Evolutionary conservation across 1,140 invertebrate species (phyloP).

Genomic region (Sarcophaga peregrina): DNA sequence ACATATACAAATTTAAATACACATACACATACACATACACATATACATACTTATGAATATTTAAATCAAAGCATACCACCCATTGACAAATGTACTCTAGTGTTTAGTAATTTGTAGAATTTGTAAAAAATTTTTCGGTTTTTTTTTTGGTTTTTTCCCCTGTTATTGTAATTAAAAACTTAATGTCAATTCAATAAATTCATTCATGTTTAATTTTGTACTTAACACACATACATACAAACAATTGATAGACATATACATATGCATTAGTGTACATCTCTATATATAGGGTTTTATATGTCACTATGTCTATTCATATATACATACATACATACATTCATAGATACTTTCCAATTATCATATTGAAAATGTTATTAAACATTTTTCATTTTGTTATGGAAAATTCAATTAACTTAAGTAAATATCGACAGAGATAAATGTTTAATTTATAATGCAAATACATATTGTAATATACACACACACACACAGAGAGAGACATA

Average conservation of each 20-base stretch:
- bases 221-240: background rate
- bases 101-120: too few species aligned
- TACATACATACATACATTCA: background rate
- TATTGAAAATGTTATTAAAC: constrained; percentile 23
- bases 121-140: too few species aligned
- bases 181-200: constrained; percentile 12
- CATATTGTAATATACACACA: background rate
- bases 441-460: constrained; percentile 23
- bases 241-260: background rate
- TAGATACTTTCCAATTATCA: constrained; percentile 12
- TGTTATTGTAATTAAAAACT: constrained; percentile 5
- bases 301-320: background rate
- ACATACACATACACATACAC: too few species aligned
- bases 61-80: background rate
- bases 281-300: too few species aligned
- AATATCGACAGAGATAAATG: constrained; percentile 22
- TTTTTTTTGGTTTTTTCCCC: too few species aligned
- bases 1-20: too few species aligned
- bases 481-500: background rate
- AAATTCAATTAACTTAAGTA: constrained; percentile 27
- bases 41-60: background rate
- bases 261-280: too few species aligned
- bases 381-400: constrained; percentile 23
- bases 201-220: background rate
- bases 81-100: background rate